Evolutionary conservation across 2,797 vertebrate genomes (phyloP), one percentile per base, ranked within the genome.

Genomic region (Philypnodon macrostomus): DNA sequence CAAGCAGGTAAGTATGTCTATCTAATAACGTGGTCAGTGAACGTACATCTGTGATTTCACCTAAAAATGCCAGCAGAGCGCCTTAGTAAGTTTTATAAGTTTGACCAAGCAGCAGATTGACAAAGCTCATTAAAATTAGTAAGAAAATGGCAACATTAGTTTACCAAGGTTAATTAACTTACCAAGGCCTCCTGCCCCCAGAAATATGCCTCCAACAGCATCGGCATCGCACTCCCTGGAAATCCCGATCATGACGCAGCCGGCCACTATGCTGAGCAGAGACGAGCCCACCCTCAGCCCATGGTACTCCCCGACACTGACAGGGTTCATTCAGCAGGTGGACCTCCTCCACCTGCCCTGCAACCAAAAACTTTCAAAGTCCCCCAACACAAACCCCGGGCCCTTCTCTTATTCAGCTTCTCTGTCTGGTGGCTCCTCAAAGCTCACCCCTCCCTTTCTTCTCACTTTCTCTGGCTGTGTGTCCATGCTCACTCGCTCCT

Each of bases 171-270:
- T n/a, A n/a, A n/a, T n/a, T n/a, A n/a, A 87, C 89, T 89, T 75
- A 91, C 91, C 90, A 3, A 92, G 86, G 32, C 88, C 89, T 27
- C 90, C 91, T 0, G 89, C 90, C 45, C 91, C 90, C 18, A 91
- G 79, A 54, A 92, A 91, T 62, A 91, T 88, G 13, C 91, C 89
- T 34, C 91, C 91, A 18, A 91, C 89, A 15, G 90, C 88, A 58
- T 91, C 89, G 5, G 87, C 90, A 4, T 90, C 89, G 46, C 90
- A 92, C 56, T 92, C 89, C 49, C 87, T 74, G 12, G 92, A 95
- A 48, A 93, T 86, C 1, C 92, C 89, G 0, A 93, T 91, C 75
- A 94, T 91, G 81, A 93, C 91, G 81, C 90, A 93, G 68, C 92
- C 92, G 0, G 92, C 91, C 79, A 92, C 88, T 17, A 93, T 90